Base-by-base conservation (phyloP, 2,888 invertebrate genomes). In the Caenorhabditis becei region DNA sequence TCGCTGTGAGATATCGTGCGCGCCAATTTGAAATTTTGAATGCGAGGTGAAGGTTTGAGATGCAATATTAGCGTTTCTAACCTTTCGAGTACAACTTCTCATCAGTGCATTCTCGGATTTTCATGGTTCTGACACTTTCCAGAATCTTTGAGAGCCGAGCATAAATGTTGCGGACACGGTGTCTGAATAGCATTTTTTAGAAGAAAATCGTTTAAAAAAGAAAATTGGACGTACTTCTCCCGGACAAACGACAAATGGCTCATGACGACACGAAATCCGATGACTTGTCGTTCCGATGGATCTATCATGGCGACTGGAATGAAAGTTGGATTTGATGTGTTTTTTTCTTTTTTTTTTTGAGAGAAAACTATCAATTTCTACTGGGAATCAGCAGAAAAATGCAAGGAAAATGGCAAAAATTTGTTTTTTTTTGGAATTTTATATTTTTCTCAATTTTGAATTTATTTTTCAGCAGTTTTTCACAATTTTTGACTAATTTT, bases 261-360 rank as follows among this genome's bases (percentile, higher is more conserved):
- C 2, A 79, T 5, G 16, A 28, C 16, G 59, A 79, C 47, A 20
- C 79, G 79, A 32, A 79, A 79, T 16, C 72, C 62, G 51, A 80
- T 35, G n/a, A 74, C 49, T 54, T 80, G 80, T 7, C 8, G 26
- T 49, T 80, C 69, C 0, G 56, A 44, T 0, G 51, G 51, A 16
- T 62, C 72, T 5, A 71, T 47, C 71, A 71, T 71, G 35, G 56
- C 51, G 2, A 78, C 70, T 78, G 59, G 11, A 67, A 71, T 14
- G 41, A 20, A 47, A 16, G 5, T 41, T 41, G 41, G 16, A 41
- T 41, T 41, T 41, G 2, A 3, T 16, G 11, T 10, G 14, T 41
- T 41, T 41, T 41, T 47, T 32, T 53, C 10, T 32, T 23, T 20
- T 51, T 51, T 18, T 32, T 28, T 53, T 53, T 53, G 14, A 10